phyloP scores from a whole-genome alignment of 1,140 invertebrate species.

The Aphaenogaster floridana region DNA sequence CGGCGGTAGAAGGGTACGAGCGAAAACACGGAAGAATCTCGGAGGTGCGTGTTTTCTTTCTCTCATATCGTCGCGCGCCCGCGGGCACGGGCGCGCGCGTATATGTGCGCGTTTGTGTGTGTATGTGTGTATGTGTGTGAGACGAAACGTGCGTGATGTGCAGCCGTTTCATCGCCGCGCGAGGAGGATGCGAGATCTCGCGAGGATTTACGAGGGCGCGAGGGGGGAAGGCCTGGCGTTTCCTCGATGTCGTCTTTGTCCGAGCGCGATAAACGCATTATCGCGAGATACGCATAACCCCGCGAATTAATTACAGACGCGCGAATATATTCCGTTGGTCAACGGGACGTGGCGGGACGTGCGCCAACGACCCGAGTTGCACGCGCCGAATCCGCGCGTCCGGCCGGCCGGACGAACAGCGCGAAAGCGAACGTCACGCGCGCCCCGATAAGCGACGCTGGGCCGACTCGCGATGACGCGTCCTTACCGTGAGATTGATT shows the following conservation, averaged over 20 bases:
- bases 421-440: slow-evolving; percentile 27
- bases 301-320: neutral
- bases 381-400: neutral
- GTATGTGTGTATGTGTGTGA: neutral
- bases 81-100: neutral
- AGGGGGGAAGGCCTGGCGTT: neutral
- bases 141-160: neutral
- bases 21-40: slow-evolving; percentile 14
- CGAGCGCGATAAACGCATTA: neutral
- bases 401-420: neutral
- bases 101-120: neutral
- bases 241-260: neutral
- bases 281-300: neutral
- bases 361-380: neutral
- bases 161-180: neutral
- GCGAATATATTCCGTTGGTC: no score
- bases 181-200: neutral
- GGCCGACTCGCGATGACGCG: neutral
- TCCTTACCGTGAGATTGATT: slow-evolving; percentile 40
- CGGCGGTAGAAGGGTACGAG: slow-evolving; percentile 13
- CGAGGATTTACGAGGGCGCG: neutral
- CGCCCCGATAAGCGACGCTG: slow-evolving; percentile 1
- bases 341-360: neutral
- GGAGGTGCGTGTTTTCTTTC: neutral
- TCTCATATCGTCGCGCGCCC: neutral